Percentiles rank a stretch among this genome's conserved stretches.
These are phyloP conservation scores for Trogon surrucura DNA, from an alignment of 2,113 vertebrate species.

Conservation along the genomic window DNA sequence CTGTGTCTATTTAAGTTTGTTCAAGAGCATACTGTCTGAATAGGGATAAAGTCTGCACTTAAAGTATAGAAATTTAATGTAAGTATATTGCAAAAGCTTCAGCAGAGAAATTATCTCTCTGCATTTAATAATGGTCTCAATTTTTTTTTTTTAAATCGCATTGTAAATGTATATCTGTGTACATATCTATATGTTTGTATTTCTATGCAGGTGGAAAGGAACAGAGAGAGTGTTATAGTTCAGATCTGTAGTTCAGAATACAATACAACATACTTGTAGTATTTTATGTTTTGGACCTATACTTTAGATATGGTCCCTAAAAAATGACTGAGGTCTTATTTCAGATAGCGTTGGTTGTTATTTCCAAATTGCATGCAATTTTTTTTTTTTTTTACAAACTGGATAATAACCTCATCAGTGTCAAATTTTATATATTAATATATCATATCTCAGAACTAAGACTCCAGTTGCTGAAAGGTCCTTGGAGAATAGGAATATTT, in stretches of 20 bases:
- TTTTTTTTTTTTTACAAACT: background rate
- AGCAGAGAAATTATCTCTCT: background rate
- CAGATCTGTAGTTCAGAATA: background rate
- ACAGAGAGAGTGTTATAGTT: background rate
- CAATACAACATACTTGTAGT: background rate
- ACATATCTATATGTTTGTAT: background rate
- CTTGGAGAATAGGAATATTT: background rate
- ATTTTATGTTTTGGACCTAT: background rate
- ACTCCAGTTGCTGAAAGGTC: background rate
- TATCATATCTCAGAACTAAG: background rate
- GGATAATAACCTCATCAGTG: background rate
- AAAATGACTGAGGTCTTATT: background rate
- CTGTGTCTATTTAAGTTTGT: background rate
- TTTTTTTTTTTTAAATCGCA: background rate
- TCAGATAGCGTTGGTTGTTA: background rate
- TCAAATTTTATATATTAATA: background rate
- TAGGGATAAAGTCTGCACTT: background rate
- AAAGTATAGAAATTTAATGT: background rate
- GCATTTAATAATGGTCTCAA: accelerated
- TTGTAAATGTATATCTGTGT: background rate
- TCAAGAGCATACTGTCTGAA: background rate
- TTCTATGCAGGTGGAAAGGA: background rate
- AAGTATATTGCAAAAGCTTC: background rate
- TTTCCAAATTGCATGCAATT: background rate
- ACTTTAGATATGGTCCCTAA: background rate